phyloP scores from a whole-genome alignment of 2,113 vertebrate species.

The Lepus americanus region DNA sequence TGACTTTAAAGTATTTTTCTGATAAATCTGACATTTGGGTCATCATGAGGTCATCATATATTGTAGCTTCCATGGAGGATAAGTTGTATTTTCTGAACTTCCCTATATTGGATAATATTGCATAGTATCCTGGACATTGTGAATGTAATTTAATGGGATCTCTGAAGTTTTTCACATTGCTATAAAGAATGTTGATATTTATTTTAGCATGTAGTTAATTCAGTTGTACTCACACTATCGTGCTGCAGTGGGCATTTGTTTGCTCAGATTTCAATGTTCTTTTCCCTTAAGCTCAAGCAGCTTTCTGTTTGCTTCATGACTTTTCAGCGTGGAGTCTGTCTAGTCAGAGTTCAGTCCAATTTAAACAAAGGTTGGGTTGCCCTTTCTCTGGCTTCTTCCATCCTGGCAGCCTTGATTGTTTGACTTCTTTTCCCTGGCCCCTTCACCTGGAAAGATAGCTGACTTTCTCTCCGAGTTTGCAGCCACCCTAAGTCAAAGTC shows the following conservation, averaged over 20 bases:
- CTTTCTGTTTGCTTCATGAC: background rate
- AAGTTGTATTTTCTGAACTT: background rate
- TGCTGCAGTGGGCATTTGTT: background rate
- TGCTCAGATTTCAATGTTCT: background rate
- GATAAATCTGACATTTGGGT: background rate
- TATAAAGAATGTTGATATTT: constrained; percentile 16
- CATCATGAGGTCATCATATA: background rate
- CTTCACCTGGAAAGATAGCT: background rate
- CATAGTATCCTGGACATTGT: background rate
- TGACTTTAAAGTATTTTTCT: background rate
- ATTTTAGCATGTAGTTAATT: background rate
- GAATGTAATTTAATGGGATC: background rate
- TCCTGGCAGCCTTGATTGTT: background rate
- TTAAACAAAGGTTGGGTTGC: background rate
- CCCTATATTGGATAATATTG: background rate
- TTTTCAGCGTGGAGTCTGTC: background rate
- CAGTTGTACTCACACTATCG: background rate
- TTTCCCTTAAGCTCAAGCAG: background rate
- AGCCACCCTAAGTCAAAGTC: background rate
- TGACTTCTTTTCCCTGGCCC: background rate
- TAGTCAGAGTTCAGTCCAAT: background rate
- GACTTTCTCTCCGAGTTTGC: background rate
- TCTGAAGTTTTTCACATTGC: constrained; percentile 45
- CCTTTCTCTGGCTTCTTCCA: background rate
- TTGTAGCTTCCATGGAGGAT: background rate